Evolutionary conservation across 2,797 vertebrate genomes (phyloP).

Genomic region (Myripristis murdjan): DNA sequence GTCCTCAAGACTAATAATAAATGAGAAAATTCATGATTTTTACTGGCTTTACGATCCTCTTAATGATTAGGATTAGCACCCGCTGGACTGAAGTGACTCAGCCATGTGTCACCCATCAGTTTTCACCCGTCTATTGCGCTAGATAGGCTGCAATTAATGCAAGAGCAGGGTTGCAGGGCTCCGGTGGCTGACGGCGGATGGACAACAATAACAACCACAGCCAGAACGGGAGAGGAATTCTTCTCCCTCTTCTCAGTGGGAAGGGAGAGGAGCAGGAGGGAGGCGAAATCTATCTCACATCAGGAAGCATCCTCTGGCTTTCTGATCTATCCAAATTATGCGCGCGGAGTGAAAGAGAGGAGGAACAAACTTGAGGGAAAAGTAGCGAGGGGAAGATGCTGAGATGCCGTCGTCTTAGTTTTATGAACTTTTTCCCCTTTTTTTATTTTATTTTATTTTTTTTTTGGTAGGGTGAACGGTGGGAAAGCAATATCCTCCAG

Average conservation of each 20-base stretch:
- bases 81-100: too few relatives aligned
- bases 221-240: slow-evolving; percentile 37
- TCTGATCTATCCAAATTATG: slow-evolving; percentile 57
- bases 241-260: slow-evolving; percentile 53
- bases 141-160: slow-evolving; percentile 75
- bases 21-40: too few relatives aligned
- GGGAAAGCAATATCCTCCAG: slow-evolving; percentile 88
- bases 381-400: slow-evolving; percentile 56
- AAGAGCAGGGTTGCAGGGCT: slow-evolving; percentile 57
- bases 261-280: slow-evolving; percentile 30
- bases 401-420: slow-evolving; percentile 83
- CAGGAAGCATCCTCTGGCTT: slow-evolving; percentile 21
- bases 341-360: slow-evolving; percentile 17
- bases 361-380: neutral
- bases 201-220: slow-evolving; percentile 67
- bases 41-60: too few relatives aligned
- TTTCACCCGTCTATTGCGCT: slow-evolving; percentile 92
- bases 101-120: too few relatives aligned
- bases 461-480: slow-evolving; percentile 76
- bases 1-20: too few relatives aligned
- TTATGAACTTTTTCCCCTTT: slow-evolving; percentile 84
- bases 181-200: slow-evolving; percentile 56
- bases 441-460: slow-evolving; percentile 50
- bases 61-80: too few relatives aligned
- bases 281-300: slow-evolving; percentile 50